Evolutionary conservation across 2,113 vertebrate species (phyloP), one percentile per base, ranked within the genome.

Genomic region (Rhynchomys soricoides): DNA sequence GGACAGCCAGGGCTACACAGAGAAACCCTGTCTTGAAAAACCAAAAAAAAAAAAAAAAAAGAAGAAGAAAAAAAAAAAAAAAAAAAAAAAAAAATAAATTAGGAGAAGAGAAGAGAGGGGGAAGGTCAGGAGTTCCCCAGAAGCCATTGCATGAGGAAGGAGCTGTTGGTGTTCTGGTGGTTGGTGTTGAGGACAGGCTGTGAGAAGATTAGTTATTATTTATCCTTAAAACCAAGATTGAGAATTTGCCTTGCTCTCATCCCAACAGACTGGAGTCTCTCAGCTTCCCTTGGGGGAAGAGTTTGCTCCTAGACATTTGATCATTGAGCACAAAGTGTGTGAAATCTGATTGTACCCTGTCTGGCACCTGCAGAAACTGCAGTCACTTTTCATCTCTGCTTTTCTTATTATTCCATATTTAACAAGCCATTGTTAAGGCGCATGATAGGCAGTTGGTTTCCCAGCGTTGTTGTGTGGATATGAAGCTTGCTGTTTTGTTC

Each of bases 321-420:
- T 77, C 66, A 93, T 92, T 34, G 86, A 75, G 86, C 94, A 93
- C 37, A 13, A 71, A 59, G 48, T 94, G 62, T 91, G 88, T 73
- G 52, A 95, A 73, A 45, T 70, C 59, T 93, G 86, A 89, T 79
- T 78, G 77, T 68, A 97, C 89, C 48, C 82, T 29, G 86, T 91
- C 48, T 40, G 89, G 71, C 94, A 95, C 88, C 88, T 90, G 66
- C 10, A 82, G 90, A 92, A 85, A 85, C 82, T 94, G 62, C 8
- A 64, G 52, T 90, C 97, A 55, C 81, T 94, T 96, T 95, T 92
- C 17, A 83, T 92, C 68, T 91, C 6, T 90, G 3, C 93, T 75
- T 93, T 82, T 31, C 77, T 96, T 93, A 79, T 93, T 95, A 78
- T 91, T 96, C 45, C 21, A 66, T 43, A 70, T 78, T 92, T 96